Percentiles rank a stretch among this genome's conserved stretches.
Evolutionary conservation across 2,113 vertebrate genomes (phyloP).

Genomic region (Dipodomys ordii): DNA sequence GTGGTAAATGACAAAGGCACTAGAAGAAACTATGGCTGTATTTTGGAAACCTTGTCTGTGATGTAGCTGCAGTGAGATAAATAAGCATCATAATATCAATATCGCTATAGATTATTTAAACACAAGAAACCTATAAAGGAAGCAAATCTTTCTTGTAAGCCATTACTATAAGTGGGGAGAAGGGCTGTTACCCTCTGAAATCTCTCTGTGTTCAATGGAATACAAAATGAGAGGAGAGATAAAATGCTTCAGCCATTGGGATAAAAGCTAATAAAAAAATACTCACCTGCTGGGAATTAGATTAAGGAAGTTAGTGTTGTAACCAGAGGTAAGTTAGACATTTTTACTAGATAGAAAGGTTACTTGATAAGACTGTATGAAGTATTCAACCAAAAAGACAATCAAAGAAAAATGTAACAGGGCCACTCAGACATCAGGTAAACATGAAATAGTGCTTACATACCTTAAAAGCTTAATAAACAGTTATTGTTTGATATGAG

Average conservation of each 20-base stretch:
- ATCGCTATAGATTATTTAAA: neutral
- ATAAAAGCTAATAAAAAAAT: constrained; percentile 56
- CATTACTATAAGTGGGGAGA: neutral
- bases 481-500: neutral
- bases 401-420: constrained; percentile 8
- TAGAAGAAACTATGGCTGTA: neutral
- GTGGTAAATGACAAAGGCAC: neutral
- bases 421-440: neutral
- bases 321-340: neutral
- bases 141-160: neutral
- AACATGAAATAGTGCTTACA: neutral
- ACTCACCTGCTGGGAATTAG: constrained; percentile 62
- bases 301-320: constrained; percentile 58
- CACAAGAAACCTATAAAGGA: neutral
- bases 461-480: neutral
- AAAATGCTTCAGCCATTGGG: neutral
- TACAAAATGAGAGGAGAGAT: constrained; percentile 25
- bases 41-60: neutral
- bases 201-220: constrained; percentile 20
- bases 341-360: constrained; percentile 2
- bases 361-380: neutral
- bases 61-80: neutral
- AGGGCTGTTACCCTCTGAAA: neutral
- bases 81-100: neutral
- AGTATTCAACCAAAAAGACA: constrained; percentile 51